Evolutionary conservation across 64 coral and sea anemone species (phyloP).

Genomic region (Stichodactyla mertensii): DNA sequence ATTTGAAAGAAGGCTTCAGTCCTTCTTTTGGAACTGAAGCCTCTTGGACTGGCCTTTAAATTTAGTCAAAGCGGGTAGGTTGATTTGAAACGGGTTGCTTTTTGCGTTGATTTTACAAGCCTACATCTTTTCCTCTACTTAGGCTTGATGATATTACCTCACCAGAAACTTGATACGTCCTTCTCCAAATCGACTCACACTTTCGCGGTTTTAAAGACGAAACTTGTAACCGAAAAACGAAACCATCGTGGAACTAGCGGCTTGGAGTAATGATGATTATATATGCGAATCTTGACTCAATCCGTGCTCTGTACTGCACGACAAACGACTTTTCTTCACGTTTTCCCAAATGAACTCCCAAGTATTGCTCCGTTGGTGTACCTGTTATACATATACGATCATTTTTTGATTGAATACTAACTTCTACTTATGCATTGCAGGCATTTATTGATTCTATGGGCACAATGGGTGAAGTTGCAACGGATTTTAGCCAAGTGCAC

Average conservation of each 20-base stretch:
- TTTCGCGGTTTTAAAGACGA: not conserved
- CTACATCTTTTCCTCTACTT: not conserved
- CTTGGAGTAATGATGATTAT: not conserved
- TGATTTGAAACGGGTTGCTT: not conserved
- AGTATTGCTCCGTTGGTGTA: not conserved
- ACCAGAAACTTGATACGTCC: not conserved
- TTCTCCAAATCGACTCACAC: not conserved
- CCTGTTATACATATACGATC: not conserved
- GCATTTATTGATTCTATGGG: slow-evolving; percentile 96
- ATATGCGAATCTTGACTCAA: not conserved
- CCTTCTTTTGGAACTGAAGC: slow-evolving; percentile 18
- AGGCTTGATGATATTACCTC: not conserved
- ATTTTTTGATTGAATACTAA: not conserved
- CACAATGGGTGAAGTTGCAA: slow-evolving; percentile 83
- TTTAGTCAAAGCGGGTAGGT: slow-evolving; percentile 22
- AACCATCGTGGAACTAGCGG: not conserved
- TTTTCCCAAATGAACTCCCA: not conserved
- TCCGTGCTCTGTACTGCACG: not conserved
- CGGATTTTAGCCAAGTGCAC: slow-evolving; percentile 45
- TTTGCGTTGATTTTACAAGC: slow-evolving; percentile 17
- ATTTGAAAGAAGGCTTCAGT: slow-evolving; percentile 10
- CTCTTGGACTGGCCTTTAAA: not conserved
- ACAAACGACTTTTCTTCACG: not conserved
- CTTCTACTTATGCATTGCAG: slow-evolving; percentile 26
- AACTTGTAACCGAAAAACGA: not conserved